phyloP scores from a whole-genome alignment of 1,140 invertebrate species.

The Papilio machaon region DNA sequence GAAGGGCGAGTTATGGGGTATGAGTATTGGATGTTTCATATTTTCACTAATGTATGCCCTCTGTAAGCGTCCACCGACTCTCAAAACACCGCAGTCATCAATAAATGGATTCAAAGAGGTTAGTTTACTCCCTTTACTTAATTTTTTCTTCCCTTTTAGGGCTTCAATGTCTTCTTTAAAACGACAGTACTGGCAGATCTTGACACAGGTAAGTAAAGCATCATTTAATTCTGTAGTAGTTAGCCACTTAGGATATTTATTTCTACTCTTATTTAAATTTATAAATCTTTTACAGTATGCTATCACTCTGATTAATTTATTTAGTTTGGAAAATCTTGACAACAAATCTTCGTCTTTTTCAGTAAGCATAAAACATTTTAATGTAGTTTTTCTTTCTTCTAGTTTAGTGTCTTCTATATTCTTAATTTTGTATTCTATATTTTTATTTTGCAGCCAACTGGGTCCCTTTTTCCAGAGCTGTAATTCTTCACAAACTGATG shows the following conservation, averaged over 20 bases:
- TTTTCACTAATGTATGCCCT: no score
- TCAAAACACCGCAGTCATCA: neutral
- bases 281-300: neutral
- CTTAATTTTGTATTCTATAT: no score
- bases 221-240: no score
- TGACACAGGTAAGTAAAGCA: no score
- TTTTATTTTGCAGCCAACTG: no score
- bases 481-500: no score
- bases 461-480: no score
- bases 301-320: neutral
- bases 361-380: neutral
- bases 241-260: no score
- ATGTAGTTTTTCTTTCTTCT: no score
- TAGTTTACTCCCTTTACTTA: conserved; percentile 39
- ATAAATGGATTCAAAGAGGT: conserved; percentile 41
- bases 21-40: no score
- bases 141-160: conserved; percentile 23
- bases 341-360: neutral
- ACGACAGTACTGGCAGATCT: neutral
- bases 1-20: no score
- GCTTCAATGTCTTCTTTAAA: conserved; percentile 39
- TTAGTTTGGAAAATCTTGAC: neutral
- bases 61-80: conserved; percentile 5
- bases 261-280: neutral
- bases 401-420: no score